Conservation (phyloP, 2,888 invertebrate genomes). For the Dryomyza anilis region DNA sequence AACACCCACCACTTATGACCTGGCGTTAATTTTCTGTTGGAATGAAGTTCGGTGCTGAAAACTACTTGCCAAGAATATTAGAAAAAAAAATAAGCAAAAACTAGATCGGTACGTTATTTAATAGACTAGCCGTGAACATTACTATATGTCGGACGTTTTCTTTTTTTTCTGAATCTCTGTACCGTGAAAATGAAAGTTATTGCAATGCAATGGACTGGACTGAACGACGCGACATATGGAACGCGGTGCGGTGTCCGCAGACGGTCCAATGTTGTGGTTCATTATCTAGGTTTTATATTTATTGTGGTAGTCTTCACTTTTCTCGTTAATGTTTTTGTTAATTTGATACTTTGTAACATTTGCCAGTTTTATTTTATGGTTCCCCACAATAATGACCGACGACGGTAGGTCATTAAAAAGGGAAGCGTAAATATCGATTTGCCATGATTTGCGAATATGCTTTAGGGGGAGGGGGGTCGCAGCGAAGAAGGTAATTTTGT, state of each 20-base stretch:
- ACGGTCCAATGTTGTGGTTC: not conserved
- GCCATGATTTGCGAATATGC: constrained; percentile 13
- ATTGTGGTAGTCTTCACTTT: constrained; percentile 7
- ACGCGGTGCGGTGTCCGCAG: not conserved
- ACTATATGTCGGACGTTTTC: too few relatives aligned
- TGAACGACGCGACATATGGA: too few relatives aligned
- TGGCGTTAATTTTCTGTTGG: too few relatives aligned
- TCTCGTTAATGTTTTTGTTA: not conserved
- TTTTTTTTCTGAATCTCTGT: too few relatives aligned
- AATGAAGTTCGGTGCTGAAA: too few relatives aligned
- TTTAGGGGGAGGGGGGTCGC: not conserved
- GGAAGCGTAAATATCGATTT: constrained; percentile 12
- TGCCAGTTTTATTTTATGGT: not conserved
- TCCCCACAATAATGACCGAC: not conserved
- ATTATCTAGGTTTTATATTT: not conserved
- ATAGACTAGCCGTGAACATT: not conserved
- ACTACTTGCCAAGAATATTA: too few relatives aligned
- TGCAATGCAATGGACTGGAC: too few relatives aligned
- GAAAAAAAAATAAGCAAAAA: too few relatives aligned
- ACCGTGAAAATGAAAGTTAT: not conserved
- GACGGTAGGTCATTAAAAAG: constrained; percentile 3
- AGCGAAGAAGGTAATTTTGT: not conserved
- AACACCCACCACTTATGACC: too few relatives aligned
- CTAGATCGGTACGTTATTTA: too few relatives aligned
- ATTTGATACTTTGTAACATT: constrained; percentile 14